Base-by-base conservation (phyloP, 2,113 vertebrate genomes). In the Plectropomus leopardus region DNA sequence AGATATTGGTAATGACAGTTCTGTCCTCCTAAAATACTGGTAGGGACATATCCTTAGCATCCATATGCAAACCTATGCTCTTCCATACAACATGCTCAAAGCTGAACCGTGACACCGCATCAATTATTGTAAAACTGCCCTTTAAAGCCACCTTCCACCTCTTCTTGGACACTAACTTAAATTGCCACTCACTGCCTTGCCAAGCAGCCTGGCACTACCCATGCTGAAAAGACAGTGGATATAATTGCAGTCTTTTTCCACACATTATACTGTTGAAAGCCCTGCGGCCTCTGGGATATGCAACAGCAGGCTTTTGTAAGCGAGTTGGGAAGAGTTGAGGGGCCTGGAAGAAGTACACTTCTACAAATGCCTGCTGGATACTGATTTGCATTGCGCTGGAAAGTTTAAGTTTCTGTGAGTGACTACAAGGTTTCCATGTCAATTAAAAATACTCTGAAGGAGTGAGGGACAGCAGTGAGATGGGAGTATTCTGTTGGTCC, bases 351-450 rank as follows among this genome's bases (percentile, higher is more conserved):
- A 78, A 68, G 51, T 23, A 42, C 32, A 81, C 36, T 67, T 66
- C 48, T 26, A 76, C 72, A 78, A 80, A 83, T 74, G 78, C 28
- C 77, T 86, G 57, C 64, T 65, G 75, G 77, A 80, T 72, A 59
- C 59, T 76, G 45, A 92, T 93, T 92, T 89, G 83, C 86, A 92
- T 89, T 76, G 70, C 66, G 63, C 26, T 42, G 42, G 47, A 66
- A 66, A 66, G 61, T 84, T 86, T 21, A 79, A 72, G 78, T 81
- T 84, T 63, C 34, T 42, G 30, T 40, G 66, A 68, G 67, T 61
- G 78, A 75, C 55, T 48, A 16, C 68, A 85, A 80, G 51, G 83
- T 89, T 76, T 82, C 53, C 30, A 59, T 54, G 68, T 84, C 72
- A 87, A 65, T 82, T 78, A 82, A 75, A 75, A 72, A 45, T 1